These are phyloP conservation scores for Gopherus flavomarginatus DNA, from an alignment of 2,113 vertebrate genomes.

Conservation along the genomic window DNA sequence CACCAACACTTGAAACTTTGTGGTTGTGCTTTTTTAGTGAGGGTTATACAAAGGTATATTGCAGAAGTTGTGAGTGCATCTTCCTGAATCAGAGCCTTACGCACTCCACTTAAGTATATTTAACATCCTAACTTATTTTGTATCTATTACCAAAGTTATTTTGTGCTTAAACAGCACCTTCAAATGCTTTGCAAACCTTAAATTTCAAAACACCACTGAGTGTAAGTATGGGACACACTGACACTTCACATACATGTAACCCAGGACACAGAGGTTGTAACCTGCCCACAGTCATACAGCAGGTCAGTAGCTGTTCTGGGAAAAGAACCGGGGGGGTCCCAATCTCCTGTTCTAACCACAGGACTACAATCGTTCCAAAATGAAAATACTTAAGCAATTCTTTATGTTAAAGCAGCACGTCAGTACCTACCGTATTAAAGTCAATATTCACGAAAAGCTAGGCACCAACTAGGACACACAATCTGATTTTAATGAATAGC, in stretches of 20 bases:
- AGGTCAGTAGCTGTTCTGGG: neutral
- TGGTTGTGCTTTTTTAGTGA: neutral
- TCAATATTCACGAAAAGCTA: neutral
- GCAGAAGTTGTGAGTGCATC: no score
- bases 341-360: neutral
- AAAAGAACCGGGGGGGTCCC: neutral
- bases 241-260: neutral
- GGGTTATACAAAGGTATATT: neutral
- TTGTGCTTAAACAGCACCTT: rapidly evolving
- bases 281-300: neutral
- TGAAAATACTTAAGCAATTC: neutral
- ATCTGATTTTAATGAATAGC: neutral
- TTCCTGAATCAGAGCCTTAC: neutral
- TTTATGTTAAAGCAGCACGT: neutral
- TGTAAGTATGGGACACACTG: rapidly evolving
- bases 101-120: neutral
- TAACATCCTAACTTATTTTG: neutral
- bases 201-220: neutral
- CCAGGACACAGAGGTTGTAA: neutral
- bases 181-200: neutral
- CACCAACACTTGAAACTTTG: neutral
- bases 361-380: neutral
- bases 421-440: neutral
- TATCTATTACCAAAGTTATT: neutral
- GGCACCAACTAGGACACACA: neutral